Evolutionary conservation across 2,797 vertebrate genomes (phyloP).

Genomic region (Labeo calbasu): DNA sequence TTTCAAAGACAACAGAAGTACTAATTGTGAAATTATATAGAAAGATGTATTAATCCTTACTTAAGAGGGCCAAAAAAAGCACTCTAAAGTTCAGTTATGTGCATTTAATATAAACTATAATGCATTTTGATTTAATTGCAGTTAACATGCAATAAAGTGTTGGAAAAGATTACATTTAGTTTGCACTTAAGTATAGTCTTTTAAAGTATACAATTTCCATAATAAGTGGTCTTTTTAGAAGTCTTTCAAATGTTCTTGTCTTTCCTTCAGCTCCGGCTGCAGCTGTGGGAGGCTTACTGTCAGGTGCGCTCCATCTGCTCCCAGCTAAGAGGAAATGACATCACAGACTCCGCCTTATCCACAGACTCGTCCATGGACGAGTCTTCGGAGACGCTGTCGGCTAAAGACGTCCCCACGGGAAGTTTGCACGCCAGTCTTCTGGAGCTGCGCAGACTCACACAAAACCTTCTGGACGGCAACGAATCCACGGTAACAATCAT

Average conservation of each 20-base stretch:
- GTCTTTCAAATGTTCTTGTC: not conserved
- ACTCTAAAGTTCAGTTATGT: not conserved
- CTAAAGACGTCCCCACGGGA: constrained; percentile 91
- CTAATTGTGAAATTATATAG: not conserved
- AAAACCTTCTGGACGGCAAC: constrained; percentile 91
- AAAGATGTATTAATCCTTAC: not conserved
- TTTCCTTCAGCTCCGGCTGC: constrained; percentile 85
- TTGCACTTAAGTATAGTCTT: not conserved
- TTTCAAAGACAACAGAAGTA: no score
- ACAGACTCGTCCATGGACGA: constrained; percentile 98
- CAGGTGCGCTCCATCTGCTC: constrained; percentile 94
- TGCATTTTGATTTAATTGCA: not conserved
- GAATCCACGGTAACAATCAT: constrained; percentile 85
- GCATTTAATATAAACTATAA: not conserved
- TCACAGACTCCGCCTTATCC: constrained; percentile 92
- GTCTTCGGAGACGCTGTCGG: constrained; percentile 94
- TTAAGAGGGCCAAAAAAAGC: not conserved
- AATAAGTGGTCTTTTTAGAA: no score
- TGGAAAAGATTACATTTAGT: not conserved
- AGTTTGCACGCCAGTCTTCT: constrained; percentile 89
- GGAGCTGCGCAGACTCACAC: constrained; percentile 92
- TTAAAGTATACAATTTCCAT: no score
- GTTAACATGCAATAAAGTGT: not conserved
- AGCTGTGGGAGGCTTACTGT: constrained; percentile 96
- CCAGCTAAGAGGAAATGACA: constrained; percentile 91